These are phyloP conservation scores for Podarcis lilfordi DNA, from an alignment of 2,797 vertebrate genomes.

Conservation along the genomic window DNA sequence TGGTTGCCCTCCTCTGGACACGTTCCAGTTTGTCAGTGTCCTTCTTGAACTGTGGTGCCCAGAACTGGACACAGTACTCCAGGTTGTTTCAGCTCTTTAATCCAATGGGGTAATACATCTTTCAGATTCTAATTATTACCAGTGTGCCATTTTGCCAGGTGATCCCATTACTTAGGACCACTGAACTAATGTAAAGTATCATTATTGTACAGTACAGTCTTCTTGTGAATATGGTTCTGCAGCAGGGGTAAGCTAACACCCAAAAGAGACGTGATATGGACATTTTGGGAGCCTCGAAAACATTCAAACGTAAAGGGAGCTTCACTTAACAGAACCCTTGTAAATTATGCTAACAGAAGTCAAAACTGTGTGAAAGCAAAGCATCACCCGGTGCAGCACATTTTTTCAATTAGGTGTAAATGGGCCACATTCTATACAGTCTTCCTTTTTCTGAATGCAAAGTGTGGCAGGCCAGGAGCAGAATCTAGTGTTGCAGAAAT, in stretches of 20 bases:
- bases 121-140: not conserved
- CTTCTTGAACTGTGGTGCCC: too few relatives aligned
- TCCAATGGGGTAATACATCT: too few relatives aligned
- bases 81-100: not conserved
- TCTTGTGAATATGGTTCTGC: conserved; percentile 7
- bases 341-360: not conserved
- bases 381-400: not conserved
- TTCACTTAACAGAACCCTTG: not conserved
- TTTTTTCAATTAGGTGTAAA: not conserved
- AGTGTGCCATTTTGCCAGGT: not conserved
- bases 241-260: not conserved
- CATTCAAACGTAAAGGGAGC: not conserved
- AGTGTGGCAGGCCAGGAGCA: not conserved
- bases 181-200: not conserved
- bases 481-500: not conserved
- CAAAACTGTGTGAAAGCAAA: not conserved
- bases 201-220: conserved; percentile 14
- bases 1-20: too few relatives aligned
- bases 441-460: not conserved
- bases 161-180: not conserved
- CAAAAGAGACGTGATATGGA: not conserved
- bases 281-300: not conserved
- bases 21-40: too few relatives aligned
- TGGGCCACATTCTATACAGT: not conserved
- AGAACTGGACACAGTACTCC: too few relatives aligned